Evolutionary conservation across 2,888 invertebrate genomes (phyloP), one percentile per base, ranked within the genome.

Genomic region (Caenorhabditis sp.): DNA sequence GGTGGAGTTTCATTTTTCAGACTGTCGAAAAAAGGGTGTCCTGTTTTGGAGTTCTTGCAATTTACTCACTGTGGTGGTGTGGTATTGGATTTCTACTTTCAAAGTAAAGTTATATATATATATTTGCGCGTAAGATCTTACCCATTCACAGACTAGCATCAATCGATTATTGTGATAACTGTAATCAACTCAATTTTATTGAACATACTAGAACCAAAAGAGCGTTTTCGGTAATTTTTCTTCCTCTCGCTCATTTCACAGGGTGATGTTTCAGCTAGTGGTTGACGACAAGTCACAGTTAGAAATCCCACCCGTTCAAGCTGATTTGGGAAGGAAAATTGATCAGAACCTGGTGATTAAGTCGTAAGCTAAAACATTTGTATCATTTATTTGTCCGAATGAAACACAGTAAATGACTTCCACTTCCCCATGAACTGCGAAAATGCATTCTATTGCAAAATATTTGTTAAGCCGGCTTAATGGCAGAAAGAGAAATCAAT

Each of bases 61-160:
- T 72, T 5, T 80, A 80, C 20, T 70, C 64, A 13, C 53, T 79
- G 22, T 80, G 71, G 71, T 80, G 79, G 79, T 62, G 71, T 61
- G 71, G 71, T 0, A 35, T 80, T 1, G 79, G 79, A 22, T 50
- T 71, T 47, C 26, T 72, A 13, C 47, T 80, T 56, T 53, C n/a
- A n/a, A n/a, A n/a, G n/a, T n/a, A n/a, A n/a, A n/a, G n/a, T n/a
- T n/a, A n/a, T n/a, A n/a, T n/a, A n/a, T n/a, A n/a, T n/a, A n/a
- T n/a, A n/a, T n/a, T n/a, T n/a, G n/a, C n/a, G n/a, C n/a, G n/a
- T n/a, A n/a, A n/a, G n/a, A n/a, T n/a, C n/a, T n/a, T n/a, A n/a
- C n/a, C n/a, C n/a, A n/a, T n/a, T n/a, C 51, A 0, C 37, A 77
- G 77, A 47, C 32, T 80, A 4, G 28, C 61, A 13, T n/a, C 44